Percentiles rank a stretch among this genome's conserved stretches.
These are phyloP conservation scores for Ellobium chinense DNA, from an alignment of 2,888 invertebrate genomes.

Conservation along the genomic window DNA sequence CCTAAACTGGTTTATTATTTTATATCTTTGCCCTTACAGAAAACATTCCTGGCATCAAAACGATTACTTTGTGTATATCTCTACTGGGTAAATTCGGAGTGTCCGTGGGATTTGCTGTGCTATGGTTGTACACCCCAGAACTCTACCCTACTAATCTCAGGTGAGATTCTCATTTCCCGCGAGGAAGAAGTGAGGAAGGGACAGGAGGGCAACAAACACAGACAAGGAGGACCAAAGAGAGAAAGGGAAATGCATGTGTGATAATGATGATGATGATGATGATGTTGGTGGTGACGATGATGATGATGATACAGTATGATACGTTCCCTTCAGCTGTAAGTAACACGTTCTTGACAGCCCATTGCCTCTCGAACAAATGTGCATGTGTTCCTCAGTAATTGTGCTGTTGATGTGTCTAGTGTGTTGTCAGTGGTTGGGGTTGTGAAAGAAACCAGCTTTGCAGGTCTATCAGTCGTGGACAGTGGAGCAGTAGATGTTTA, in stretches of 20 bases:
- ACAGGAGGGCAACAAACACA: background rate
- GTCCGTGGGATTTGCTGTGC: conserved; percentile 55
- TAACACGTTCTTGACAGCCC: too few relatives aligned
- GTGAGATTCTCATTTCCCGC: conserved; percentile 40
- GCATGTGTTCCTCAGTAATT: background rate
- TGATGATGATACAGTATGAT: too few relatives aligned
- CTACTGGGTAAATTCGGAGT: conserved; percentile 46
- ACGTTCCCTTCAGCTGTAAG: too few relatives aligned
- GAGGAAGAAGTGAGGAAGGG: background rate
- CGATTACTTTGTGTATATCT: background rate
- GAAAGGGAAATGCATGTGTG: background rate
- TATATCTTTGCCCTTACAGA: too few relatives aligned
- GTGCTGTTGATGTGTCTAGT: too few relatives aligned
- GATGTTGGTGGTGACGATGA: background rate
- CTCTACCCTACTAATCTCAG: conserved; percentile 70
- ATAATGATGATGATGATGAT: background rate
- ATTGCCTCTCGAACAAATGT: background rate
- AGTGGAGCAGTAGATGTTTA: too few relatives aligned
- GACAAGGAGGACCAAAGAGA: background rate
- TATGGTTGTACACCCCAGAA: conserved; percentile 67
- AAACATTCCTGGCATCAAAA: background rate
- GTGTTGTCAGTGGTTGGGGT: too few relatives aligned
- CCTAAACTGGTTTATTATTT: too few relatives aligned
- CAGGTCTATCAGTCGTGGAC: too few relatives aligned
- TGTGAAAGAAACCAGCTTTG: too few relatives aligned